These are phyloP conservation scores for Drosophila affinis DNA, from an alignment of 2,888 invertebrate species.

Conservation along the genomic window DNA sequence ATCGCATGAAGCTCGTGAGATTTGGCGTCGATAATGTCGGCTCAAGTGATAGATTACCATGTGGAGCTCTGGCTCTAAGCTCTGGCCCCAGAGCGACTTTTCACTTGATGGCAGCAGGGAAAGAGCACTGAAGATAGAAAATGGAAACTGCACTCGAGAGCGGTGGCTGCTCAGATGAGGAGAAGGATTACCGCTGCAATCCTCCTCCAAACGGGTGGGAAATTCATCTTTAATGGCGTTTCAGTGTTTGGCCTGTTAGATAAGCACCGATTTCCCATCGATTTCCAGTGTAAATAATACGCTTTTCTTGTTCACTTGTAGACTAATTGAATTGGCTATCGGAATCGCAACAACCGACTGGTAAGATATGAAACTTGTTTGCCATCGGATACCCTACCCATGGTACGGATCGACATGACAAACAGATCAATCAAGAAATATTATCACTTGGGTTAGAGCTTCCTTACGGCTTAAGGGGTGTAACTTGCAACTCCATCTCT, in stretches of 20 bases:
- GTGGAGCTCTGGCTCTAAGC: slow-evolving; percentile 17
- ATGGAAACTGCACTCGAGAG: not conserved
- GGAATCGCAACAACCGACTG: slow-evolving; percentile 44
- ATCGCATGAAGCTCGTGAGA: slow-evolving; percentile 71
- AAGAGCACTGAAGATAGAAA: not conserved
- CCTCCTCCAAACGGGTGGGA: slow-evolving; percentile 6
- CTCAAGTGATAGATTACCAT: slow-evolving; percentile 67
- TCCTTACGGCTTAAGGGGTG: too few species aligned
- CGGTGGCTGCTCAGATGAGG: slow-evolving; percentile 4
- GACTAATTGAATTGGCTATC: slow-evolving; percentile 54
- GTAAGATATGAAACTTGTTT: slow-evolving; percentile 38
- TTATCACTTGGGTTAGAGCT: too few species aligned
- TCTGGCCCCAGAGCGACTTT: slow-evolving; percentile 9
- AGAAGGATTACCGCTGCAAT: not conserved
- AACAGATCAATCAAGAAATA: too few species aligned
- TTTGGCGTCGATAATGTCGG: slow-evolving; percentile 71
- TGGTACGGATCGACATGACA: not conserved
- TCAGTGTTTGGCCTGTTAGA: slow-evolving; percentile 20
- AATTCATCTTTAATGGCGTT: slow-evolving; percentile 27
- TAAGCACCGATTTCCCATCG: slow-evolving; percentile 8
- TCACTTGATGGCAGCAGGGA: not conserved
- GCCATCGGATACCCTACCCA: not conserved
- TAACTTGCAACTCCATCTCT: too few species aligned
- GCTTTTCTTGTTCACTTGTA: slow-evolving; percentile 44
- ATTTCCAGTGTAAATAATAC: slow-evolving; percentile 32